phyloP scores from a whole-genome alignment of 2,888 invertebrate species.

The Escarpia spicata region DNA sequence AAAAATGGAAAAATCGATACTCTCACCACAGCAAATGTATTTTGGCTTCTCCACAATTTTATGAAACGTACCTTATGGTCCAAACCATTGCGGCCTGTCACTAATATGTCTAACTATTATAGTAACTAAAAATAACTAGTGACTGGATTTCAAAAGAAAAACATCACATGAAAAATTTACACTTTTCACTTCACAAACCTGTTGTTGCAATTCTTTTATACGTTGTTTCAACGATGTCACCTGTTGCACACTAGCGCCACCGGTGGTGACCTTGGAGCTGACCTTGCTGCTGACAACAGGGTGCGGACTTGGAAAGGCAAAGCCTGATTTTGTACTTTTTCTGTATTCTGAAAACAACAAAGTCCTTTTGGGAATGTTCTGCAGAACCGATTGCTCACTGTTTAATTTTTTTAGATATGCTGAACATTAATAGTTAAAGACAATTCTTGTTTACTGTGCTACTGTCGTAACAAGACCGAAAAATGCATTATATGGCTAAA shows the following conservation, averaged over 20 bases:
- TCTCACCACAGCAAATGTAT: no score
- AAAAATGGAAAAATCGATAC: no score
- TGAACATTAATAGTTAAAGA: no score
- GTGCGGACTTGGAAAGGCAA: conserved; percentile 21
- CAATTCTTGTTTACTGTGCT: no score
- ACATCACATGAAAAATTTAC: not conserved
- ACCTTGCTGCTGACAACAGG: not conserved
- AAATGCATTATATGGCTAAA: not conserved
- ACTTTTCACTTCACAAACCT: conserved; percentile 43
- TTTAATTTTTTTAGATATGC: not conserved
- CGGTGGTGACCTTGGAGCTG: conserved; percentile 17
- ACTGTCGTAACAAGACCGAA: not conserved
- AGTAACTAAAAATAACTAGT: no score
- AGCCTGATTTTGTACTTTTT: not conserved
- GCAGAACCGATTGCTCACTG: not conserved
- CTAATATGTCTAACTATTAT: no score
- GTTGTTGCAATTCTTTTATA: conserved; percentile 54
- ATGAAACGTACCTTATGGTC: no score
- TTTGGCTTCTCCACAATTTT: no score
- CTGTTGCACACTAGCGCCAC: conserved; percentile 25
- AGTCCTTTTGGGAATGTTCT: not conserved
- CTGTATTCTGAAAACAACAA: not conserved
- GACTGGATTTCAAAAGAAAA: not conserved
- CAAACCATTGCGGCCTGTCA: no score
- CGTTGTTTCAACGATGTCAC: conserved; percentile 49